Percentiles rank a stretch among this genome's conserved stretches.
Conservation (phyloP, 2,888 invertebrate species). For the Hermodice carunculata region DNA sequence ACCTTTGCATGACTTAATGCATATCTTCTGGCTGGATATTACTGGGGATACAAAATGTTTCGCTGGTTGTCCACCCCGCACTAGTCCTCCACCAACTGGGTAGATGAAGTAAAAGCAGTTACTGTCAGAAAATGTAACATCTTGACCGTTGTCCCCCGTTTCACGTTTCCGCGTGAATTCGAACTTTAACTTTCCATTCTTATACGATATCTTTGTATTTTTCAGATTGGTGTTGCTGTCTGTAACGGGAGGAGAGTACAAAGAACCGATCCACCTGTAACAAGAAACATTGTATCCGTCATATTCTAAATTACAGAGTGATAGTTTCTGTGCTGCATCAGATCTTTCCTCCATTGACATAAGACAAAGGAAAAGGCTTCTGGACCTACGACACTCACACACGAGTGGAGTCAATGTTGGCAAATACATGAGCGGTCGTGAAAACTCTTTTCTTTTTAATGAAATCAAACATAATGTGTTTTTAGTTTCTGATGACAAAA, state of each 20-base stretch:
- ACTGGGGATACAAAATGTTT: neutral
- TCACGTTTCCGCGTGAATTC: slow-evolving; percentile 7
- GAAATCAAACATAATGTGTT: too few relatives aligned
- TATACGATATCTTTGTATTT: neutral
- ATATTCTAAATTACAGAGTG: too few relatives aligned
- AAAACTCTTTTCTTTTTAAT: too few relatives aligned
- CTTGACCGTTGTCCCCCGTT: slow-evolving; percentile 6
- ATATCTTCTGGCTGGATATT: neutral
- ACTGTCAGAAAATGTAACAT: slow-evolving; percentile 7
- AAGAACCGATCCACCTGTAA: slow-evolving; percentile 10
- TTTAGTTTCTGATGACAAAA: too few relatives aligned
- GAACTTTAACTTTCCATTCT: slow-evolving; percentile 3
- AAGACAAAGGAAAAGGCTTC: too few relatives aligned
- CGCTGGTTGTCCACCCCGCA: neutral
- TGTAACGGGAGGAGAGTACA: slow-evolving; percentile 5
- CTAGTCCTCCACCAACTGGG: slow-evolving; percentile 16
- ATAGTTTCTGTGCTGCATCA: too few relatives aligned
- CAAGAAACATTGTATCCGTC: too few relatives aligned
- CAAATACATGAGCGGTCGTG: too few relatives aligned
- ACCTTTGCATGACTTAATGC: slow-evolving; percentile 4
- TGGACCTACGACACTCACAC: too few relatives aligned
- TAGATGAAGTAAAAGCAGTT: slow-evolving; percentile 22
- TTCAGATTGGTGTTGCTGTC: slow-evolving; percentile 3
- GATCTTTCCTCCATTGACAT: too few relatives aligned
- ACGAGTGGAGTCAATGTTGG: too few relatives aligned